Conservation (phyloP, 2,888 invertebrate species). For the Pterostichus niger region DNA sequence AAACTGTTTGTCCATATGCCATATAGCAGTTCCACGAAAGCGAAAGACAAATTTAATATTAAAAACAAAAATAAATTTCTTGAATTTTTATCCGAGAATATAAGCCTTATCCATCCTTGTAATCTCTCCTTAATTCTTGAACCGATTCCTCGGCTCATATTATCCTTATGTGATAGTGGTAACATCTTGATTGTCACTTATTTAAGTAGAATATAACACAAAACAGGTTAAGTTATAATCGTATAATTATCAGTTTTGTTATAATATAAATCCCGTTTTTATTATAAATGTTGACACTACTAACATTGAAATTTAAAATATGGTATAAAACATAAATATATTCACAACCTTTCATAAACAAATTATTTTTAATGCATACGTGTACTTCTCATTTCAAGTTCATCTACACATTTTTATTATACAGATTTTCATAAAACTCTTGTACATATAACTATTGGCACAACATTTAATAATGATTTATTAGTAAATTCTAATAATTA, state of each 20-base stretch:
- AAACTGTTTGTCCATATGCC: slow-evolving; percentile 94
- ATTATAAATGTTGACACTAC: slow-evolving; percentile 15
- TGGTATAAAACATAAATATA: slow-evolving; percentile 35
- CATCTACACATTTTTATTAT: not conserved
- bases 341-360: slow-evolving; percentile 36
- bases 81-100: slow-evolving; percentile 95
- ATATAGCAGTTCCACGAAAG: slow-evolving; percentile 96
- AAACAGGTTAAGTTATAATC: slow-evolving; percentile 38
- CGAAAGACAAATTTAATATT: slow-evolving; percentile 95
- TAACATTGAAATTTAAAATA: not conserved
- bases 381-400: slow-evolving; percentile 24
- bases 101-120: slow-evolving; percentile 88
- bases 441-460: slow-evolving; percentile 55
- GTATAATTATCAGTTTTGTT: slow-evolving; percentile 4
- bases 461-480: slow-evolving; percentile 29
- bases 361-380: slow-evolving; percentile 46
- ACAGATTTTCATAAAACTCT: slow-evolving; percentile 10
- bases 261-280: slow-evolving; percentile 3
- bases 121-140: slow-evolving; percentile 87
- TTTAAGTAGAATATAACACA: slow-evolving; percentile 28
- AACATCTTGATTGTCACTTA: slow-evolving; percentile 79
- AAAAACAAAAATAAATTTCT: slow-evolving; percentile 96
- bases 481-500: slow-evolving; percentile 10
- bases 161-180: slow-evolving; percentile 88
- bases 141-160: slow-evolving; percentile 80